These are phyloP conservation scores for Mastacembelus armatus DNA, from an alignment of 2,797 vertebrate genomes.

Conservation along the genomic window DNA sequence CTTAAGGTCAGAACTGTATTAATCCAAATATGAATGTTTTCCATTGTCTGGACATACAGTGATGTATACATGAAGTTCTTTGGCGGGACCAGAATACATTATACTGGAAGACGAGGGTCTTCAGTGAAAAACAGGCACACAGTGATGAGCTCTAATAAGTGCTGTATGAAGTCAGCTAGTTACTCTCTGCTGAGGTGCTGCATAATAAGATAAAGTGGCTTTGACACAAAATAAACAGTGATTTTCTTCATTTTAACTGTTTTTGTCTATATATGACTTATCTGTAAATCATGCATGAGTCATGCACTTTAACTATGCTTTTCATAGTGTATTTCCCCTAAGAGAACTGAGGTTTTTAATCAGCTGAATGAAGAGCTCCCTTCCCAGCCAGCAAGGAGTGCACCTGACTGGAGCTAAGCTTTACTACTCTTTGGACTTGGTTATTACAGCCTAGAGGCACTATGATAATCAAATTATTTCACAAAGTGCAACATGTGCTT, in stretches of 20 bases:
- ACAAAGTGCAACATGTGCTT: constrained; percentile 17
- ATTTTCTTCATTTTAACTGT: constrained; percentile 36
- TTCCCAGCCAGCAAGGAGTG: not conserved
- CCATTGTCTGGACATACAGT: constrained; percentile 24
- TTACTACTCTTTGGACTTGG: not conserved
- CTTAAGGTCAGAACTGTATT: constrained; percentile 15
- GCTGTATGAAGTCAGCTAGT: constrained; percentile 37
- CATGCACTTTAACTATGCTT: not conserved
- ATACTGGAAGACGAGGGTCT: constrained; percentile 47
- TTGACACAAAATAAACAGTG: constrained; percentile 56
- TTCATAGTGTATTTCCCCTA: constrained; percentile 3
- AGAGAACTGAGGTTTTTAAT: constrained; percentile 2
- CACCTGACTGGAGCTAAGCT: not conserved
- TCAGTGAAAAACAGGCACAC: constrained; percentile 42
- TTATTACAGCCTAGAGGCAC: not conserved
- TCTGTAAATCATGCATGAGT: constrained; percentile 22
- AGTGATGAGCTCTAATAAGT: constrained; percentile 62
- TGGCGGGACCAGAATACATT: constrained; percentile 45
- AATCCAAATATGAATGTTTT: constrained; percentile 34
- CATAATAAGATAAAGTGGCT: constrained; percentile 58
- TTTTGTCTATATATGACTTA: constrained; percentile 33
- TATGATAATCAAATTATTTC: constrained; percentile 24
- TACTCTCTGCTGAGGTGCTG: constrained; percentile 37
- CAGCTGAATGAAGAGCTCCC: not conserved
- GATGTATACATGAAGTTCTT: constrained; percentile 48